Percentiles rank a stretch among this genome's conserved stretches.
Conservation (phyloP, 1,140 invertebrate genomes). For the Neotoxoptera formosana region DNA sequence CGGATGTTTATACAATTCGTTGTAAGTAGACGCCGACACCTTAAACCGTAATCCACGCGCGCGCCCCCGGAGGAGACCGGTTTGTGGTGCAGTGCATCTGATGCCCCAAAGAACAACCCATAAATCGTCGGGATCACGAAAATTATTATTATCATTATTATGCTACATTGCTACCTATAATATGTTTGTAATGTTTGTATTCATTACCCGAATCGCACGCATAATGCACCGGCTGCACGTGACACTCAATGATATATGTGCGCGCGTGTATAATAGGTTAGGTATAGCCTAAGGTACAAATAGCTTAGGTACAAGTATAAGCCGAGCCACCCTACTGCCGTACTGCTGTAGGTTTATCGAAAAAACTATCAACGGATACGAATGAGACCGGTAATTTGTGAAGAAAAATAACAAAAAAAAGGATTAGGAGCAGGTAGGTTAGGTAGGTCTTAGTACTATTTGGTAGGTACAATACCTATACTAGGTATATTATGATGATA, state of each 20-base stretch:
- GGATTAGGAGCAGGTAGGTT: background rate
- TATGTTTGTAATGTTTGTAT: constrained; percentile 26
- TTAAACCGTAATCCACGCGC: background rate
- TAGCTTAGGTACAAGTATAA: background rate
- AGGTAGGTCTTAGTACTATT: too few species aligned
- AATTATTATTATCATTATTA: background rate
- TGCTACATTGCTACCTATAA: too few species aligned
- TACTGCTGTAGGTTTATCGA: background rate
- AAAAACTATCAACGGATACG: background rate
- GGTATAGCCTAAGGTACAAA: too few species aligned
- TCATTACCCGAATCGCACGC: background rate
- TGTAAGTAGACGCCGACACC: background rate
- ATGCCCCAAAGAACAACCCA: background rate
- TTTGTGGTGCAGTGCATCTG: background rate
- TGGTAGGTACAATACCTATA: background rate
- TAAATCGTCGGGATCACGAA: constrained; percentile 17
- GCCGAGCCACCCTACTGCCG: background rate
- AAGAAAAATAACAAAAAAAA: background rate
- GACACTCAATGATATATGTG: background rate
- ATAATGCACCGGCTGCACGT: background rate
- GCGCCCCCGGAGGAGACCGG: background rate
- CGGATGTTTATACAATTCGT: background rate
- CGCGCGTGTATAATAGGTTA: too few species aligned
- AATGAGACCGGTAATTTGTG: background rate
- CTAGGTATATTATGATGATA: background rate